These are phyloP conservation scores for Acanthosepion lycidas DNA, from an alignment of 2,888 invertebrate species.

Conservation along the genomic window DNA sequence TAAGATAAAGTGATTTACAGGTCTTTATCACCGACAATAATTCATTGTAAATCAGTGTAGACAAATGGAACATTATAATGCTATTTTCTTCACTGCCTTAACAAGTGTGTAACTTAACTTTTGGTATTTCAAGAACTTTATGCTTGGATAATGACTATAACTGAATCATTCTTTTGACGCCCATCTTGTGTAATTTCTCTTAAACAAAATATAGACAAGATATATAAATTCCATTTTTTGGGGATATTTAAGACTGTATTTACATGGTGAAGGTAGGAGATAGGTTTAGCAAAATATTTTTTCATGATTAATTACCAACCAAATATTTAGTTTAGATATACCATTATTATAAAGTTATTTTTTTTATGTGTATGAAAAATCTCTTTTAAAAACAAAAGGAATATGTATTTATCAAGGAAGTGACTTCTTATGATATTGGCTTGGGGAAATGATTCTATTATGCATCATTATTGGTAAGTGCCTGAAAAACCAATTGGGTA, in stretches of 20 bases:
- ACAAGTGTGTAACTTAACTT: not conserved
- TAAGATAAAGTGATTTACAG: not conserved
- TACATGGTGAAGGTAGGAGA: not conserved
- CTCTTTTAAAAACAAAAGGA: no score
- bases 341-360: no score
- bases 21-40: constrained; percentile 7
- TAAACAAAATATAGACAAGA: not conserved
- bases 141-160: not conserved
- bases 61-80: not conserved
- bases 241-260: not conserved
- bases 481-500: no score
- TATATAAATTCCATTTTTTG: not conserved
- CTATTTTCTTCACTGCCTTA: not conserved
- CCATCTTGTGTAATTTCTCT: not conserved
- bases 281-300: not conserved
- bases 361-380: no score
- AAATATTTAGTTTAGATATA: no score
- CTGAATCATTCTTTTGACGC: not conserved
- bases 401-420: no score
- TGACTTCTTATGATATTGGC: no score
- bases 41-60: not conserved
- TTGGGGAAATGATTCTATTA: no score
- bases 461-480: no score
- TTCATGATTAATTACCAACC: not conserved
- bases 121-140: not conserved